Conservation (phyloP, 2,888 invertebrate genomes). For the Branchinecta sandiegonensis region DNA sequence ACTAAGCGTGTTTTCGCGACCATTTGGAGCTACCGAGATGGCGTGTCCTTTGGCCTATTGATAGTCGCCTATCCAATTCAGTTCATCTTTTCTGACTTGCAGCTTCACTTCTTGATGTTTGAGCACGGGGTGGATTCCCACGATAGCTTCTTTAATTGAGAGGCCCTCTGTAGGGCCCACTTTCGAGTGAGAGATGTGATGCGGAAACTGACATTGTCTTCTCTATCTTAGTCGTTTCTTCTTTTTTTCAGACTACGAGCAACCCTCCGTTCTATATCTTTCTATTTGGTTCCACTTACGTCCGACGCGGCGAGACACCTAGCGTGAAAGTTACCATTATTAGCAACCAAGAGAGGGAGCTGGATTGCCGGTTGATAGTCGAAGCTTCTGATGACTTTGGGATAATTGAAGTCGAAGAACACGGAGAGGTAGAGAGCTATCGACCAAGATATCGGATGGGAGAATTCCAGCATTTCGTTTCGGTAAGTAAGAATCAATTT, state of each 20-base stretch:
- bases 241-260: conserved; percentile 5
- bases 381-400: conserved; percentile 38
- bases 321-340: conserved; percentile 33
- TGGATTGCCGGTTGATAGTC: conserved; percentile 36
- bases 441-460: conserved; percentile 37
- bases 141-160: no score
- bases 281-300: conserved; percentile 37
- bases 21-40: no score
- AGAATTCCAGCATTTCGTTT: conserved; percentile 41
- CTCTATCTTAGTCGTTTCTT: not conserved
- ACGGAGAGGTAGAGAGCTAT: conserved; percentile 39
- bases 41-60: no score
- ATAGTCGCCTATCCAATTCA: no score
- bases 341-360: conserved; percentile 32
- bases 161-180: no score
- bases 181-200: no score
- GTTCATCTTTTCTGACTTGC: no score
- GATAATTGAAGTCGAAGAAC: conserved; percentile 39
- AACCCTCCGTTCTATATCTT: conserved; percentile 40
- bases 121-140: no score
- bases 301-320: conserved; percentile 40
- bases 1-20: no score
- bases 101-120: no score
- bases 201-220: no score
- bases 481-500: conserved; percentile 30